Evolutionary conservation across 2,113 vertebrate genomes (phyloP).

Genomic region (Neodontobutis hainanensis): DNA sequence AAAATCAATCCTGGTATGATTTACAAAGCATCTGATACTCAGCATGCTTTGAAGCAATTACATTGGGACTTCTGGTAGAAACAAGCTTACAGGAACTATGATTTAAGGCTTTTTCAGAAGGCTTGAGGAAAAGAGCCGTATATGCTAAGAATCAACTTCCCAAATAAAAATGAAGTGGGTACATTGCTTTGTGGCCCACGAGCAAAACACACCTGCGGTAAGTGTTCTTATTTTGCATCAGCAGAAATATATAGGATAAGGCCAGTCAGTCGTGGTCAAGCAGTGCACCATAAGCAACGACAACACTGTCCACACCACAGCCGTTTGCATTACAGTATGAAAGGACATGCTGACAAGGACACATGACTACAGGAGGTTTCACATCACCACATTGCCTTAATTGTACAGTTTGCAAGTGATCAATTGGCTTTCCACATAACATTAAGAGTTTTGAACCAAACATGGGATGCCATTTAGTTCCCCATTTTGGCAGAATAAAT

Average conservation of each 20-base stretch:
- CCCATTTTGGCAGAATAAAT: too few relatives aligned
- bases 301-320: constrained; percentile 71
- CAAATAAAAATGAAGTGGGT: background rate
- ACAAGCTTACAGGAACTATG: constrained; percentile 2
- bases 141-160: constrained; percentile 59
- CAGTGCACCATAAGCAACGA: too few relatives aligned
- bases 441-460: constrained; percentile 15
- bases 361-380: background rate
- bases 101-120: constrained; percentile 89
- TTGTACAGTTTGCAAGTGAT: constrained; percentile 82
- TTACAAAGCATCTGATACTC: background rate
- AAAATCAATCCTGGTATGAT: too few relatives aligned
- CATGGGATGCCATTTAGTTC: too few relatives aligned
- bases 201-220: constrained; percentile 34
- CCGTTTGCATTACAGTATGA: constrained; percentile 86
- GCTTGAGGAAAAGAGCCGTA: constrained; percentile 77
- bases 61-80: too few relatives aligned
- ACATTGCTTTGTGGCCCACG: constrained; percentile 22
- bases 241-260: constrained; percentile 28
- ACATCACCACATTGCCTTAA: constrained; percentile 35
- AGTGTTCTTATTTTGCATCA: constrained; percentile 9
- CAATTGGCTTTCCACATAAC: constrained; percentile 71
- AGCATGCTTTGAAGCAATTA: too few relatives aligned
- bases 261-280: constrained; percentile 15
- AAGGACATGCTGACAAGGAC: constrained; percentile 80